phyloP scores from a whole-genome alignment of 2,113 vertebrate species.

The Terrapene triunguis region DNA sequence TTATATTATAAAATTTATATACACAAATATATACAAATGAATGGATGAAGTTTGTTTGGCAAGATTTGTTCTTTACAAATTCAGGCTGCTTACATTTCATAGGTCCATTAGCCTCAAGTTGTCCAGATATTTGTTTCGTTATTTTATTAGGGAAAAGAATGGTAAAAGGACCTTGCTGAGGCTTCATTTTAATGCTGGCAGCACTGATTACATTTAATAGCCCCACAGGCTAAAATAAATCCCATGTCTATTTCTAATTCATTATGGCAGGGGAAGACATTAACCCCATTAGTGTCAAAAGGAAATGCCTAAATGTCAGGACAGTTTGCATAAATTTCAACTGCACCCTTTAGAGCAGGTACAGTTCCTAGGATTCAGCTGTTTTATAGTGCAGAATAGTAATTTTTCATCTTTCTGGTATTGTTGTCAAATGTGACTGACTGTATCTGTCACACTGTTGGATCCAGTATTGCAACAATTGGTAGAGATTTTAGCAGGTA shows the following conservation, averaged over 20 bases:
- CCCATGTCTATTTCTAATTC: slow-evolving; percentile 40
- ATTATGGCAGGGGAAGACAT: slow-evolving; percentile 29
- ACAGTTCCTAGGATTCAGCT: slow-evolving; percentile 50
- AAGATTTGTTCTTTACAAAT: background rate
- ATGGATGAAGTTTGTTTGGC: background rate
- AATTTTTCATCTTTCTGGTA: background rate
- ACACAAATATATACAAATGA: background rate
- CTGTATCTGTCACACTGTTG: background rate
- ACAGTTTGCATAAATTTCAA: slow-evolving; percentile 61
- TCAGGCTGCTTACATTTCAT: background rate
- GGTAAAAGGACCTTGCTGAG: background rate
- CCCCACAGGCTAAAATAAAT: slow-evolving; percentile 33
- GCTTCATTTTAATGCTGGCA: slow-evolving; percentile 13
- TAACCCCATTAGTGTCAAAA: slow-evolving; percentile 65
- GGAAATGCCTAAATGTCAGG: slow-evolving; percentile 65
- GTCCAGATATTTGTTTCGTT: background rate
- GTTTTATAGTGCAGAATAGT: slow-evolving; percentile 56
- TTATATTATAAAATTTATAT: background rate
- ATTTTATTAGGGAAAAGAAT: slow-evolving; percentile 10
- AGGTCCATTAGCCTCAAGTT: background rate
- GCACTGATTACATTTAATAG: slow-evolving; percentile 41
- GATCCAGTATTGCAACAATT: background rate
- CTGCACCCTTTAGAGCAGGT: slow-evolving; percentile 15
- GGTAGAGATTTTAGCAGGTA: background rate
- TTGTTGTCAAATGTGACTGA: background rate